phyloP scores from a whole-genome alignment of 2,113 vertebrate species.

The Eclectus roratus region DNA sequence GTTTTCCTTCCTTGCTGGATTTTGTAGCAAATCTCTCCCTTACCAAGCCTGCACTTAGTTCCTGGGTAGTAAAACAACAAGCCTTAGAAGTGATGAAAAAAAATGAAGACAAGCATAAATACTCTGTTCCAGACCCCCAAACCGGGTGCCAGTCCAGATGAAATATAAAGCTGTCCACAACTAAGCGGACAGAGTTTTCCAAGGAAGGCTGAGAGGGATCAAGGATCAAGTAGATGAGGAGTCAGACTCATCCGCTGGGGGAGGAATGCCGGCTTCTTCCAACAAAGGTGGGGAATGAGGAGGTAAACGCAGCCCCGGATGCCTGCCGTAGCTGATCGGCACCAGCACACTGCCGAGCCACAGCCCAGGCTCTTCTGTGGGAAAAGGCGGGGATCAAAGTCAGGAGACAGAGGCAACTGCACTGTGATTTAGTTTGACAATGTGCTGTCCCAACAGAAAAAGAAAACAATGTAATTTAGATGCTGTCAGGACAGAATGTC shows the following conservation, averaged over 20 bases:
- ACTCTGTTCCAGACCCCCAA: not conserved
- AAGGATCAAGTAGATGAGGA: not conserved
- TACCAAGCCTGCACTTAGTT: not conserved
- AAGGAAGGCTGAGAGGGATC: not conserved
- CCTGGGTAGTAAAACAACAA: not conserved
- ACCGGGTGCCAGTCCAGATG: not conserved
- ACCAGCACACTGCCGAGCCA: fast-evolving
- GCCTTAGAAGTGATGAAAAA: not conserved
- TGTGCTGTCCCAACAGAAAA: not conserved
- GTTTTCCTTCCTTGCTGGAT: not conserved
- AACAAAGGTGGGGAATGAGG: not conserved
- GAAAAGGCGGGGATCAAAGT: not conserved
- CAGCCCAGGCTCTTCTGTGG: not conserved
- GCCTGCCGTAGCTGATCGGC: not conserved
- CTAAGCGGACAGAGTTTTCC: not conserved
- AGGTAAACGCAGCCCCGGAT: not conserved
- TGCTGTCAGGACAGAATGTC: conserved; percentile 15
- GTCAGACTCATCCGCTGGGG: fast-evolving
- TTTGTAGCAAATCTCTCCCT: not conserved
- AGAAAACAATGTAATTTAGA: not conserved
- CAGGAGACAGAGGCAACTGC: not conserved
- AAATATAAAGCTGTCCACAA: conserved; percentile 2
- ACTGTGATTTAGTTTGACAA: conserved; percentile 20
- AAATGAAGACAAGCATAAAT: not conserved
- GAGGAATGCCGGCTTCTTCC: not conserved